Evolutionary conservation across 2,888 invertebrate species (phyloP).

Genomic region (Harpagoxenus sublaevis): DNA sequence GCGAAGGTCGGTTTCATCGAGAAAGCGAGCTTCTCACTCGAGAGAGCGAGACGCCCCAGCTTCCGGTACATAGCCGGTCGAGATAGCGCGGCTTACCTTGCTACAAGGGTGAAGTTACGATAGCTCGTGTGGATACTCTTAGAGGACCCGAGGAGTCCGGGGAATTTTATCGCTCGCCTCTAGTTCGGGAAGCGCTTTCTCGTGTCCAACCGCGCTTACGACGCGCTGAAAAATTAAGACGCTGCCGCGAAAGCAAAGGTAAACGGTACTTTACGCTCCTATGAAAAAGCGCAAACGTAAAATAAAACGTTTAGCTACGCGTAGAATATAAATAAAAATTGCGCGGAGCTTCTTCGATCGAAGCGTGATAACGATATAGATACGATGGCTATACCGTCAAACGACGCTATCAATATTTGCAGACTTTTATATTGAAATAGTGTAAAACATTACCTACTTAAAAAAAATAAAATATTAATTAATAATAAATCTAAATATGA

Average conservation of each 20-base stretch:
- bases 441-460: neutral
- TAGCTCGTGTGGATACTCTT: conserved; percentile 42
- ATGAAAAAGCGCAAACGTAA: neutral
- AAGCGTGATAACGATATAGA: neutral
- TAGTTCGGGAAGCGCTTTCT: conserved; percentile 10
- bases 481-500: conserved; percentile 1
- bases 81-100: conserved; percentile 49
- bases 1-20: conserved; percentile 49
- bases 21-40: conserved; percentile 1
- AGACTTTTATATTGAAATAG: neutral
- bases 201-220: conserved; percentile 7
- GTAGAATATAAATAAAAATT: neutral
- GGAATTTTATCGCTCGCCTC: conserved; percentile 56
- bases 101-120: conserved; percentile 39
- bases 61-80: conserved; percentile 42
- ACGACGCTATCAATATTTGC: neutral
- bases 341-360: neutral
- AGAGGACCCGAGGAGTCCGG: conserved; percentile 14
- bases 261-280: neutral
- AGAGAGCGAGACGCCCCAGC: conserved; percentile 37
- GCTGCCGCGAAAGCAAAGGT: conserved; percentile 1
- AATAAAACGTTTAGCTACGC: neutral
- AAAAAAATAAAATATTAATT: neutral
- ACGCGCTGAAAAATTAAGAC: conserved; percentile 38
- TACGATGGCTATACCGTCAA: neutral